phyloP scores from a whole-genome alignment of 1,140 invertebrate species.

The Philaenus spumarius region DNA sequence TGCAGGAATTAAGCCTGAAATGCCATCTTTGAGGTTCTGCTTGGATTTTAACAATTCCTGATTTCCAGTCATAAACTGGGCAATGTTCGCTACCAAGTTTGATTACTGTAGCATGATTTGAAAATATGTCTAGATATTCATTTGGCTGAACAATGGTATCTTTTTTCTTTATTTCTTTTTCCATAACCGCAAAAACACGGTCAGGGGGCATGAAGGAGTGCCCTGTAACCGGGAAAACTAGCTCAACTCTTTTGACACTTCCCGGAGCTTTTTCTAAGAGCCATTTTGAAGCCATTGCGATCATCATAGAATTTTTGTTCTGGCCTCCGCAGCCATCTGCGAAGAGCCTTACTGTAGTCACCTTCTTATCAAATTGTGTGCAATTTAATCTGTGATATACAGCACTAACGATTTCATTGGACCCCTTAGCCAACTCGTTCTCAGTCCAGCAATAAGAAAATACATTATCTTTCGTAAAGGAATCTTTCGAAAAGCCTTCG shows the following conservation, averaged over 20 bases:
- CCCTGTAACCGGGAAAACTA: slow-evolving; percentile 28
- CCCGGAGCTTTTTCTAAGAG: slow-evolving; percentile 24
- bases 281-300: slow-evolving; percentile 29
- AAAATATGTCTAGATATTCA: slow-evolving; percentile 21
- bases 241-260: slow-evolving; percentile 26
- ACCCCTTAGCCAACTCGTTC: too few species aligned
- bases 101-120: slow-evolving; percentile 18
- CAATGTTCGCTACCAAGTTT: slow-evolving; percentile 13
- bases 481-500: slow-evolving; percentile 33
- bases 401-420: too few species aligned
- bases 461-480: slow-evolving; percentile 28
- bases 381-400: too few species aligned
- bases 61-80: slow-evolving; percentile 19
- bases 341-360: slow-evolving; percentile 27
- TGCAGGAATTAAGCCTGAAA: slow-evolving; percentile 22
- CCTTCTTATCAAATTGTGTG: too few species aligned
- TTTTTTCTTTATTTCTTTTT: slow-evolving; percentile 31
- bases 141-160: slow-evolving; percentile 21
- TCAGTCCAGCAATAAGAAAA: too few species aligned
- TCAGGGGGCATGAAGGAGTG: slow-evolving; percentile 34
- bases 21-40: slow-evolving; percentile 14
- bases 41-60: background rate
- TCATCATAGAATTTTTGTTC: slow-evolving; percentile 36
- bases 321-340: too few species aligned
- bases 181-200: slow-evolving; percentile 33